These are phyloP conservation scores for Chelon auratus DNA, from an alignment of 2,797 vertebrate genomes.

Conservation along the genomic window DNA sequence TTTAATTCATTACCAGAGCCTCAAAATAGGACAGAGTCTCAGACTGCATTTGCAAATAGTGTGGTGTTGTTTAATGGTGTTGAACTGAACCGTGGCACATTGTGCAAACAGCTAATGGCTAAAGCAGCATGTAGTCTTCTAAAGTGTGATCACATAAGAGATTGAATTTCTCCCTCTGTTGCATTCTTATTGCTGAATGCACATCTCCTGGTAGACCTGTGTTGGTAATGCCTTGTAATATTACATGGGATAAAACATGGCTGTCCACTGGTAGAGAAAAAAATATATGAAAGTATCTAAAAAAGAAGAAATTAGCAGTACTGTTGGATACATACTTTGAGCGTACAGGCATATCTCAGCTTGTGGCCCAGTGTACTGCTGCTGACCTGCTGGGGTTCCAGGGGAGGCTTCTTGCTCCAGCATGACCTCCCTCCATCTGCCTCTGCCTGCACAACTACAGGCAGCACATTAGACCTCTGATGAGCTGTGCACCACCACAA, in stretches of 20 bases:
- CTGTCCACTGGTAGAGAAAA: neutral
- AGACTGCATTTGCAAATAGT: conserved; percentile 46
- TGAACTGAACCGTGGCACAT: conserved; percentile 48
- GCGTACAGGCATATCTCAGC: conserved; percentile 25
- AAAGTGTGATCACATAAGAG: conserved; percentile 45
- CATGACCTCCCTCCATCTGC: conserved; percentile 30
- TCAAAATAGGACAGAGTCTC: conserved; percentile 32
- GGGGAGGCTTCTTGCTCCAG: conserved; percentile 22
- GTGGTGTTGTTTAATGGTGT: conserved; percentile 64
- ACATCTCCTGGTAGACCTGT: conserved; percentile 19
- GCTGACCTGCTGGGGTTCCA: conserved; percentile 33
- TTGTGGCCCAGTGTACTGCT: neutral
- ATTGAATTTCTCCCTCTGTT: conserved; percentile 33
- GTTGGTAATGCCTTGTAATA: neutral
- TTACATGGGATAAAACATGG: neutral
- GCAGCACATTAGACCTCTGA: conserved; percentile 51
- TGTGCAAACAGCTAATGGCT: conserved; percentile 56
- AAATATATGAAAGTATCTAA: neutral
- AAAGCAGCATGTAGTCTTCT: conserved; percentile 51
- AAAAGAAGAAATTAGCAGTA: neutral
- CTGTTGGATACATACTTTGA: neutral
- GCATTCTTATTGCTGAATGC: conserved; percentile 22
- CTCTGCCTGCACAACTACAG: conserved; percentile 31
- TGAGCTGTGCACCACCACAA: conserved; percentile 58
- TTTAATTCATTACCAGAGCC: conserved; percentile 55